Evolutionary conservation across 1,140 invertebrate genomes (phyloP), one percentile per base, ranked within the genome.

Genomic region (Chrysoperla carnea): DNA sequence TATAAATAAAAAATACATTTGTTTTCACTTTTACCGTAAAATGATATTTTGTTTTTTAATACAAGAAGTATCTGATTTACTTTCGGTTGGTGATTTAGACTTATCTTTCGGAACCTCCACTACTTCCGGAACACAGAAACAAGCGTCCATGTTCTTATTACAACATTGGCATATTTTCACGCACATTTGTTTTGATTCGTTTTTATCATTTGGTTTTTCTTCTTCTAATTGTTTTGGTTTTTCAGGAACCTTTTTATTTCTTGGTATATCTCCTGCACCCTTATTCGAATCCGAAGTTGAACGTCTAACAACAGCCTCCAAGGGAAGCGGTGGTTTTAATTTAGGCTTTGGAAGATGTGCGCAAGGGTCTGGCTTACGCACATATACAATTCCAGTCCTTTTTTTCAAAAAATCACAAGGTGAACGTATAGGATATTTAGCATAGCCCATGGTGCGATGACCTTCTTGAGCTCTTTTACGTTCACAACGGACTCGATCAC

Each of bases 341-440:
- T 37, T 44, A 45, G 44, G 48, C 40, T 46, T 49, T 45, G 29
- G 46, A 45, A 49, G 45, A 42, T 46, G 17, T 23, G 5, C 17
- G 5, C 17, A 23, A 23, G 17, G 17, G 5, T 23, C 17, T 23
- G 17, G 17, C 5, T 23, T 23, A 23, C 17, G 17, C 17, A 23
- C 17, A 23, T 23, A 23, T 5, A 23, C 17, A 23, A 23, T 54
- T 27, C 55, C 56, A 8, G 52, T 51, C n/a, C 66, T 65, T 52
- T 75, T 75, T 47, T 68, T 71, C 17, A 78, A 49, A 53, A 67
- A 78, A 11, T 70, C 51, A 1, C 59, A 59, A 0, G 76, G 75
- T 31, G 63, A 53, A 46, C 66, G 64, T 0, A 69, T 41, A 6
- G 68, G 65, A 8, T 67, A 62, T 47, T 69, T 64, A 2, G 74